These are phyloP conservation scores for Balearica regulorum DNA, from an alignment of 2,797 vertebrate species.

Conservation along the genomic window DNA sequence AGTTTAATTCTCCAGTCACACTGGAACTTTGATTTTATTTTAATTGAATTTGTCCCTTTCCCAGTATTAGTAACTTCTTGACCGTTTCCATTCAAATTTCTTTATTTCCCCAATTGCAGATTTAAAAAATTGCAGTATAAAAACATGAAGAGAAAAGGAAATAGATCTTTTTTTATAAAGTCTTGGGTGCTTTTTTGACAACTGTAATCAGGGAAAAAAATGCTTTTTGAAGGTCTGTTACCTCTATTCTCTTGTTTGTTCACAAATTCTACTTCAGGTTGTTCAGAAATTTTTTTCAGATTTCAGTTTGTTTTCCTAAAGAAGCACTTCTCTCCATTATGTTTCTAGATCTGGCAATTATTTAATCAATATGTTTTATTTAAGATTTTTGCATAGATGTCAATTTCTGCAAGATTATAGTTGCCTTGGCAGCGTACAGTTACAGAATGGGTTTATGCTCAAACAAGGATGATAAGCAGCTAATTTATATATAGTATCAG, in stretches of 20 bases:
- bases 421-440: background rate
- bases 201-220: background rate
- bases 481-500: background rate
- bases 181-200: background rate
- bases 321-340: background rate
- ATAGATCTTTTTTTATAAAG: background rate
- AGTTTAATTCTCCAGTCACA: background rate
- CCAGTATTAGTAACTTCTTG: background rate
- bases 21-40: background rate
- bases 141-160: background rate
- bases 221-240: background rate
- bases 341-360: background rate
- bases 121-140: background rate
- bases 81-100: background rate
- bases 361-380: background rate
- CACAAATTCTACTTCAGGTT: background rate
- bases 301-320: background rate
- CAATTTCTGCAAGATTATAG: background rate
- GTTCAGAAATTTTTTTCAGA: background rate
- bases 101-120: background rate
- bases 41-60: background rate
- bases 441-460: background rate
- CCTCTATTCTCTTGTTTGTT: background rate
- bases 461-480: background rate
- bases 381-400: background rate